Evolutionary conservation across 1,140 invertebrate genomes (phyloP), one percentile per base, ranked within the genome.

Genomic region (Calosoma granatense): DNA sequence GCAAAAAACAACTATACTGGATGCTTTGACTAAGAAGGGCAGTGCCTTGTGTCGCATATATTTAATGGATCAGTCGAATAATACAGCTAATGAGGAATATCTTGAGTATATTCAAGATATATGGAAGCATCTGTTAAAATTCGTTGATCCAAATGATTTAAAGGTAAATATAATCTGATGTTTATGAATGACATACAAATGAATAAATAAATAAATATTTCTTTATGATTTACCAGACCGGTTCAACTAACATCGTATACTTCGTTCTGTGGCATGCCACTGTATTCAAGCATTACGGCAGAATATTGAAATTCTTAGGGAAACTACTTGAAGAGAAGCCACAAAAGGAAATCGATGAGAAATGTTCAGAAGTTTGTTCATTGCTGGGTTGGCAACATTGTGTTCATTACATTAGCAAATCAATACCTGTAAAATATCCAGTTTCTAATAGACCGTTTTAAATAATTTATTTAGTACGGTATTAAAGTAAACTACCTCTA

Each of bases 221-320:
- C 2, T 12, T 56, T 20, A 26, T 54, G n/a, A 55, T 54, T 66
- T 63, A 21, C 47, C 22, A 64, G 65, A 56, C 61, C 12, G 59
- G 61, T 9, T 60, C 60, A 2, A 53, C 59, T 14, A 65, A 88
- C 81, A 80, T 84, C 4, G 75, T 87, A 22, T 79, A 83, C 61
- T 88, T 94, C 65, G 79, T 82, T 2, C 73, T 92, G 22, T 91
- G 88, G 83, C 88, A 96, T 69, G 84, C 87, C 14, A 80, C 85
- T 63, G 78, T 84, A 3, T 74, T 87, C 63, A 76, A 81, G 61
- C 87, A 93, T 54, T 89, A 87, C 72, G 92, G 90, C 0, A 81
- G 87, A 55, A 83, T 88, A 53, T 67, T 91, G 43, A 92, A 91
- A 70, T 77, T 87, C 54, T 69, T 94, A 9, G 66, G 76, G 20